Conservation (phyloP, 2,888 invertebrate genomes). For the Drosophila fungiperda region DNA sequence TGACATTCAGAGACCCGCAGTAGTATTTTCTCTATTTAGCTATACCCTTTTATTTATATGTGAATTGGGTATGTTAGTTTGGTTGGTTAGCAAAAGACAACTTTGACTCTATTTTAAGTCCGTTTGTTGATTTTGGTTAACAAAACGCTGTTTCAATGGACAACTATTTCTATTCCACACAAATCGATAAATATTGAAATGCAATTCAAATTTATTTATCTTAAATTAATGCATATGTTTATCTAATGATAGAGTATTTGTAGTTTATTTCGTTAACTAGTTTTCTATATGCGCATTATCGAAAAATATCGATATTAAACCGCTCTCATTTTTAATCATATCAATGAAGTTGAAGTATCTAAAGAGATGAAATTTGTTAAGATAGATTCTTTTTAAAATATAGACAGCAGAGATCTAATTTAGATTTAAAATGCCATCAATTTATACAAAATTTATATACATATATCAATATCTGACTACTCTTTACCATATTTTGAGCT, state of each 20-base stretch:
- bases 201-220: neutral
- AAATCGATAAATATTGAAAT: neutral
- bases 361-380: neutral
- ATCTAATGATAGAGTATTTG: neutral
- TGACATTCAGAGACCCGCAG: constrained; percentile 29
- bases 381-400: neutral
- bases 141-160: neutral
- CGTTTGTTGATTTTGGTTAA: neutral
- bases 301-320: neutral
- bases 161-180: too few species aligned
- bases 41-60: neutral
- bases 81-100: neutral
- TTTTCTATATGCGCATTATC: neutral
- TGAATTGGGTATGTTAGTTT: neutral
- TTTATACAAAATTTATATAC: neutral
- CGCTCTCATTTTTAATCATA: neutral
- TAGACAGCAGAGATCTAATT: neutral
- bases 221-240: neutral
- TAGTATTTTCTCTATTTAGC: neutral
- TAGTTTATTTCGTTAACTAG: neutral
- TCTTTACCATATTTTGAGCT: neutral
- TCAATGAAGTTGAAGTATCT: neutral
- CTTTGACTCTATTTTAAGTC: neutral
- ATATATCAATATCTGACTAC: neutral
- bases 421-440: neutral